A percentile compares a stretch with the other conserved stretches of the same genome.
Conservation (phyloP, 2,113 vertebrate genomes). For the Maccullochella peelii region DNA sequence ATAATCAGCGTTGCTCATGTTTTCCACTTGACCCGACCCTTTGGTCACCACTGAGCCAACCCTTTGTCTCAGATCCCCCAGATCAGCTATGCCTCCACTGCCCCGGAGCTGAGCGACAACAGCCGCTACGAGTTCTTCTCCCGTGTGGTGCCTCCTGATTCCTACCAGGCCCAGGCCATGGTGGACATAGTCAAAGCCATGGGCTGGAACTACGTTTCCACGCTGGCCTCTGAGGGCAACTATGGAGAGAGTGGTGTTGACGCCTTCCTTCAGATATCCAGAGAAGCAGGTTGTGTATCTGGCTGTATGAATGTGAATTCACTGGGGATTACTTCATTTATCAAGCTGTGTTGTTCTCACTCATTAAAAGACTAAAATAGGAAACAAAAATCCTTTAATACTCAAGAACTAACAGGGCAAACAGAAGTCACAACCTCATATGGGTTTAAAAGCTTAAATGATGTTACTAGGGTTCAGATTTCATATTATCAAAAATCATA, state of each 20-base stretch:
- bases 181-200: constrained; percentile 91
- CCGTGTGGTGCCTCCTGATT: constrained; percentile 91
- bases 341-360: constrained; percentile 26
- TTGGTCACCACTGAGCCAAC: constrained; percentile 48
- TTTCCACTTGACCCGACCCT: constrained; percentile 44
- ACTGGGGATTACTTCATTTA: constrained; percentile 50
- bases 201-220: constrained; percentile 94
- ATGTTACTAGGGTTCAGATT: constrained; percentile 19
- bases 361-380: constrained; percentile 58
- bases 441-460: constrained; percentile 38
- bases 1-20: constrained; percentile 41
- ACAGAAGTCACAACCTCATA: constrained; percentile 12
- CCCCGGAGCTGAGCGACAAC: constrained; percentile 91
- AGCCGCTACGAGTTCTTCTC: constrained; percentile 93
- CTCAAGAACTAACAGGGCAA: constrained; percentile 24
- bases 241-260: constrained; percentile 93
- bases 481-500: constrained; percentile 10
- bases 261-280: constrained; percentile 90
- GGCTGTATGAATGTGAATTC: constrained; percentile 2
- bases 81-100: constrained; percentile 94
- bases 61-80: constrained; percentile 87
- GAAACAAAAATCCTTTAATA: constrained; percentile 57
- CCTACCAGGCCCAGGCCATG: constrained; percentile 94
- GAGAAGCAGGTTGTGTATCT: constrained; percentile 86
- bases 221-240: constrained; percentile 90